Base-by-base conservation (phyloP, 1,140 invertebrate species). In the Eueides isabella region DNA sequence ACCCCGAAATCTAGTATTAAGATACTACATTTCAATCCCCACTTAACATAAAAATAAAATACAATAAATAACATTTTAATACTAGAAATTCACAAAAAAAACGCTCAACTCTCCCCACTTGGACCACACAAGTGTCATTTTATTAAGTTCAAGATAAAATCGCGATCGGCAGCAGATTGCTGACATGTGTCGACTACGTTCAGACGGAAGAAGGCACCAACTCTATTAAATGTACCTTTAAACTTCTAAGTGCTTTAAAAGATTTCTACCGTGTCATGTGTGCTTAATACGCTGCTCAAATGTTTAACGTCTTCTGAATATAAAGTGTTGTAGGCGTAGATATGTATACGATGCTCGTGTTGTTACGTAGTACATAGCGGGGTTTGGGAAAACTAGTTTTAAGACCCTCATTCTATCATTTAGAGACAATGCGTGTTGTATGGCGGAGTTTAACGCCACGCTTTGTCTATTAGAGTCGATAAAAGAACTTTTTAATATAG, bases 121-220 rank as follows among this genome's bases (percentile, higher is more conserved):
- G 26, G 1, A 23, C n/a, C 48, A 55, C 16, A 72, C 29, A 7
- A 38, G 81, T 83, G 83, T 84, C 86, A 90, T 90, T 88, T 88
- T 90, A 90, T 90, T 90, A 90, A 89, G 82, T 86, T 85, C 68
- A 81, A 78, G 78, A 86, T 82, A 83, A 79, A 76, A 88, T 86
- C 78, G 69, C 75, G 85, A 87, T 87, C 77, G 81, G 79, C 75
- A 80, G 79, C 79, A 80, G 79, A 82, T 82, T 77, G 77, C 79
- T 80, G 82, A 90, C 88, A 87, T 83, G 82, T 85, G 85, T 83
- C 78, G 84, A 64, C 71, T 78, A 81, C 82, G 83, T 19, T 61
- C 79, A 41, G 33, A 71, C 33, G 38, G 67, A 44, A 48, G 68
- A 38, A 72, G 55, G 71, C 72, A 44, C 69, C 63, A 68, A 80